Evolutionary conservation across 2,113 vertebrate genomes (phyloP).

Genomic region (Hyperopisus bebe): DNA sequence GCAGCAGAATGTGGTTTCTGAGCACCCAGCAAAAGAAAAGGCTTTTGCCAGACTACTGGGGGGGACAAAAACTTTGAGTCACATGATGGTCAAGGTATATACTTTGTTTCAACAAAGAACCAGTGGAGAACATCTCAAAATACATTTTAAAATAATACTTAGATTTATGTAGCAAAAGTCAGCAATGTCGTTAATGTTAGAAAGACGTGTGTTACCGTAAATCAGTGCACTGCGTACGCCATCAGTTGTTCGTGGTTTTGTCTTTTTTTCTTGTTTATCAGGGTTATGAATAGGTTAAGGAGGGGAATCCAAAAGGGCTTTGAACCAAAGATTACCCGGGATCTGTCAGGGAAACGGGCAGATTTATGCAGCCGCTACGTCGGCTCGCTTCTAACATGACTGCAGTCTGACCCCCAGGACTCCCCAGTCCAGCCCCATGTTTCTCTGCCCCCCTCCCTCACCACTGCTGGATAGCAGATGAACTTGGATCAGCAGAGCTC

Average conservation of each 20-base stretch:
- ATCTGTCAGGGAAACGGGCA: neutral
- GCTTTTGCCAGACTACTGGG: neutral
- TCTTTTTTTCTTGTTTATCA: neutral
- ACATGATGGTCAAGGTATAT: neutral
- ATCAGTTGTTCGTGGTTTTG: neutral
- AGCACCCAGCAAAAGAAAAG: neutral
- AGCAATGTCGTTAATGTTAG: neutral
- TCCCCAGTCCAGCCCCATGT: neutral
- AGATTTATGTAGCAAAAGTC: neutral
- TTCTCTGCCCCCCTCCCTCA: neutral
- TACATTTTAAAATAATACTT: neutral
- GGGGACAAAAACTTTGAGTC: neutral
- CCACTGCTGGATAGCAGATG: neutral
- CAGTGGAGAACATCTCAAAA: neutral
- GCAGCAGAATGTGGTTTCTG: neutral
- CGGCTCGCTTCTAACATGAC: neutral
- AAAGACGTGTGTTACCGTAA: neutral
- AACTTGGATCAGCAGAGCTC: neutral
- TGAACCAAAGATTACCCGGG: neutral
- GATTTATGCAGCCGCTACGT: conserved; percentile 10
- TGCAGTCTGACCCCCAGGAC: neutral
- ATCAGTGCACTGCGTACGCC: neutral
- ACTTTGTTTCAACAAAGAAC: neutral
- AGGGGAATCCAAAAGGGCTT: neutral
- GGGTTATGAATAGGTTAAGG: conserved; percentile 1